Evolutionary conservation across 2,888 invertebrate species (phyloP), one percentile per base, ranked within the genome.

Genomic region (Euphydryas editha): DNA sequence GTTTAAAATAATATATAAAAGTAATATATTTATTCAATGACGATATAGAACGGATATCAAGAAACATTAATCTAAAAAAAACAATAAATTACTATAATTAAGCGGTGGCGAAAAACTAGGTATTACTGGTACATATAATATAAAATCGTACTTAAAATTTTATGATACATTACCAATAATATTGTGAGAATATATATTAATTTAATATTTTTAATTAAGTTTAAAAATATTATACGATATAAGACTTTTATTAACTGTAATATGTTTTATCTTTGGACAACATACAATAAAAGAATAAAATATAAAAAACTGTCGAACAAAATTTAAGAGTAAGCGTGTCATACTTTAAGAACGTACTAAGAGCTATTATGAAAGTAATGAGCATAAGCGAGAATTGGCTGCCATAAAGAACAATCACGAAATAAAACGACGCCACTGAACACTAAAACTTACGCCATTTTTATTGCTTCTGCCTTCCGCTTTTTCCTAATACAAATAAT

Each of bases 401-500:
- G n/a, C 24, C 6, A 30, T 20, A 54, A 36, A 55, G n/a, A n/a
- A 51, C 63, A 24, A 42, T 21, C 8, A 20, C 62, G 24, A 62
- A 51, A 20, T 11, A 47, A 36, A n/a, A 49, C 54, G 15, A 20
- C 47, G 13, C 17, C 46, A 55, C 36, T 46, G 2, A 21, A 42
- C n/a, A 30, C 20, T 20, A 49, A 42, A 51, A 63, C 63, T 63
- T 58, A 63, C 63, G 21, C 49, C 20, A 7, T 58, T 51, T 15
- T n/a, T 15, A 21, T 39, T 63, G 37, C 58, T 63, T 42, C 49
- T 51, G 42, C 49, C 42, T n/a, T 58, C 63, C 15, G 49, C 63
- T 58, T 57, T 39, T 39, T 63, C 63, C 63, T 63, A 63, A 58
- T 58, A 42, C n/a, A 58, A 49, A 51, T 11, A 54, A 15, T 65